Percentiles rank a stretch among this genome's conserved stretches.
phyloP scores from a whole-genome alignment of 2,113 vertebrate genomes.

The Pholis gunnellus region DNA sequence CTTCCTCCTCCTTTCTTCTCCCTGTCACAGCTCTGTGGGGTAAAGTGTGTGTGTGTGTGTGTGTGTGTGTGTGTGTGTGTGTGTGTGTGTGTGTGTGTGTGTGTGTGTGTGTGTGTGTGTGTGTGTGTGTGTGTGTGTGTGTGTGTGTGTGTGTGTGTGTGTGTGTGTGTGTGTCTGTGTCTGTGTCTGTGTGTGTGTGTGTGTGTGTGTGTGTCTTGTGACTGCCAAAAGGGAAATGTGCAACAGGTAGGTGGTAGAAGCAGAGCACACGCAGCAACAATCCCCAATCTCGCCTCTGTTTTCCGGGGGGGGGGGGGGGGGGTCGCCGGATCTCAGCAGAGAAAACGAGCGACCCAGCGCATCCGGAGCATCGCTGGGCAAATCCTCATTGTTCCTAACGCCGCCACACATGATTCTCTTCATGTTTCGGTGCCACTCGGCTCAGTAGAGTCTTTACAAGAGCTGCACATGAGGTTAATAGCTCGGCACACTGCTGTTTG shows the following conservation, averaged over 20 bases:
- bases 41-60: background rate
- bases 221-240: constrained; percentile 17
- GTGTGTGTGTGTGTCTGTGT: background rate
- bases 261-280: background rate
- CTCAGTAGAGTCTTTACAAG: background rate
- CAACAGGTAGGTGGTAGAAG: constrained; percentile 49
- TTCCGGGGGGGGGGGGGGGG: too few species aligned
- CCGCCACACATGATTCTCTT: background rate
- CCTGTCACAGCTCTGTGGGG: constrained; percentile 79
- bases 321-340: background rate
- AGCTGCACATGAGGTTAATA: background rate
- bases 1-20: constrained; percentile 85
- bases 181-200: too few species aligned
- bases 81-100: background rate
- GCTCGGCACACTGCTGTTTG: background rate
- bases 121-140: background rate
- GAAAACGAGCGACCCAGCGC: background rate
- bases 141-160: background rate
- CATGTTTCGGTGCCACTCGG: background rate
- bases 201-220: constrained; percentile 1
- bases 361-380: background rate
- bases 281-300: background rate
- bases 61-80: too few species aligned
- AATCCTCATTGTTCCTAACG: background rate
- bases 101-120: background rate